Conservation (phyloP, 2,888 invertebrate species). For the Euspilapteryx auroguttella region DNA sequence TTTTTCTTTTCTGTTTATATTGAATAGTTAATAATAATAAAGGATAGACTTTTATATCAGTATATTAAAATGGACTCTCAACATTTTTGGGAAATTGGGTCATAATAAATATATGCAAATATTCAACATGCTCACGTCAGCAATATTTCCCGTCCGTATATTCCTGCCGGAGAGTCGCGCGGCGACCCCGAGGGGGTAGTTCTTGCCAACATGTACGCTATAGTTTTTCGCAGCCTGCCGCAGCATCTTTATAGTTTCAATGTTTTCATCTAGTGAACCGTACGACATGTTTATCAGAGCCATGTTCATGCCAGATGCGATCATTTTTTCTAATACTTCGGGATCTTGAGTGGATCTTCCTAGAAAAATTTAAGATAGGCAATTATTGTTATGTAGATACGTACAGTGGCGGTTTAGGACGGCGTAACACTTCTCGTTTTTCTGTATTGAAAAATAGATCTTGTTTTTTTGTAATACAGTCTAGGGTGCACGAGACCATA, state of each 20-base stretch:
- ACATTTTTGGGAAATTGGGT: too few relatives aligned
- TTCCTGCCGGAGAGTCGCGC: conserved; percentile 85
- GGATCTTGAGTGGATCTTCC: conserved; percentile 29
- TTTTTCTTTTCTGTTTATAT: too few relatives aligned
- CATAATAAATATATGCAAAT: too few relatives aligned
- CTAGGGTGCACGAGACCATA: too few relatives aligned
- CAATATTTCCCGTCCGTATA: conserved; percentile 82
- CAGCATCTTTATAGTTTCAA: conserved; percentile 38
- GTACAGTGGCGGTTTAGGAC: too few relatives aligned
- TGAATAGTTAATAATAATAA: too few relatives aligned
- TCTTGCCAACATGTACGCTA: conserved; percentile 61
- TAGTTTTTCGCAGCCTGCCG: conserved; percentile 54
- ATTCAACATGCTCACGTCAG: conserved; percentile 77
- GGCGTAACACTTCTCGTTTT: too few relatives aligned
- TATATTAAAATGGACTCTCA: too few relatives aligned
- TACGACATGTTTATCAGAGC: conserved; percentile 44
- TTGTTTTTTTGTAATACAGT: too few relatives aligned
- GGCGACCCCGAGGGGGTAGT: conserved; percentile 80
- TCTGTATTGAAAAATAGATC: not conserved
- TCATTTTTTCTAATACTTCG: conserved; percentile 42
- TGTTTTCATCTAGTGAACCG: conserved; percentile 33
- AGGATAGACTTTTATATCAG: too few relatives aligned
- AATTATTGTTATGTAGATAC: not conserved
- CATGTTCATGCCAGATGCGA: conserved; percentile 55
- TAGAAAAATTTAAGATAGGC: conserved; percentile 12